Base-by-base conservation (phyloP, 2,113 vertebrate genomes). In the Pipa parva region DNA sequence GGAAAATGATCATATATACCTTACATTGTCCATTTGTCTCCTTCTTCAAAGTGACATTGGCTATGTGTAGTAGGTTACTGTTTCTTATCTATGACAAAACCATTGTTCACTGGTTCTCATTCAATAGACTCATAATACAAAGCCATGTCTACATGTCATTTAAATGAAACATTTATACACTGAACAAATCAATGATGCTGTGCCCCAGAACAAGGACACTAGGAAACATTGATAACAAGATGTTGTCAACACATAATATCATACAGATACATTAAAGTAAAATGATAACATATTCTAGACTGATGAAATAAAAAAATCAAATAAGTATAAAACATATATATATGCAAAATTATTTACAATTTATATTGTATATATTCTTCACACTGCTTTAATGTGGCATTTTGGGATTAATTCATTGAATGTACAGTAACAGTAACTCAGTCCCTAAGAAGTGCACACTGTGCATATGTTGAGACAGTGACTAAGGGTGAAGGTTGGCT, bases 211-310 rank as follows among this genome's bases (percentile, higher is more conserved):
- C 85, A 91, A 89, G 87, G 88, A 85, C 85, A 82, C 21, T 11
- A 63, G 76, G 78, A 76, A 79, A 74, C 83, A 82, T 78, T 81
- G 63, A 77, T 78, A 80, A 78, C 78, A 71, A 77, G 81, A 74
- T 74, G 74, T 78, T 87, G 83, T 87, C 87, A 90, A 88, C 79
- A 83, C 75, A 86, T 86, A 90, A 84, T 84, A 83, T 87, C 83
- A 85, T 76, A 42, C 66, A 78, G 87, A 77, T 82, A 78, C 75
- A 78, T 79, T 79, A 84, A 85, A 80, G 78, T 81, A 86, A 86
- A 85, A 80, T 77, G 80, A 77, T 88, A 84, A 84, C 88, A 87
- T 85, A 10, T 31, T 31, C 10, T 31, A 10, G 5, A 31, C 29
- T 31, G 29, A 5, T 31, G 29, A 31, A 5, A 31, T 31, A 31